Evolutionary conservation across 2,888 invertebrate species (phyloP).

Genomic region (Cephus pygmeus): DNA sequence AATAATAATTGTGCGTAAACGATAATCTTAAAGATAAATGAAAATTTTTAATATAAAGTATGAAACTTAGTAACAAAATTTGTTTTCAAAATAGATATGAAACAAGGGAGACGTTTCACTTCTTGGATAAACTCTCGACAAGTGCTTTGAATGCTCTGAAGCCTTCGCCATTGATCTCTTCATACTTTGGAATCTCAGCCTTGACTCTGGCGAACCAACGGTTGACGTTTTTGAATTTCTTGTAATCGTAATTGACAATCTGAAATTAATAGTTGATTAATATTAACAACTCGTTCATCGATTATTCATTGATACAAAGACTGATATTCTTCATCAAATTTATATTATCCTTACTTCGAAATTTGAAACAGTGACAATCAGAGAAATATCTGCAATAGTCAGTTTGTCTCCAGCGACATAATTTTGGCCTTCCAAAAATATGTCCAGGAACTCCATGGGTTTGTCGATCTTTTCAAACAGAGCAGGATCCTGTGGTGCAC

Average conservation of each 20-base stretch:
- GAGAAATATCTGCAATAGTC: conserved; percentile 81
- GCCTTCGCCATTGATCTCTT: conserved; percentile 59
- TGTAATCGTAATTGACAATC: conserved; percentile 73
- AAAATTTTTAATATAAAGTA: background rate
- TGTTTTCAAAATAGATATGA: background rate
- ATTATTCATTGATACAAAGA: background rate
- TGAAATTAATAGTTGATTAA: conserved; percentile 29
- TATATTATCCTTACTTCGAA: conserved; percentile 69
- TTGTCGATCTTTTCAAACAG: conserved; percentile 77
- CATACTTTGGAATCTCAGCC: conserved; percentile 71
- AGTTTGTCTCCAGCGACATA: conserved; percentile 79
- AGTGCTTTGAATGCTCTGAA: conserved; percentile 47
- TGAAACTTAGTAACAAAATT: background rate
- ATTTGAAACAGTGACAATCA: conserved; percentile 77
- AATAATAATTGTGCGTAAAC: background rate
- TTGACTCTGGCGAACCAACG: conserved; percentile 74
- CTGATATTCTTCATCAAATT: background rate
- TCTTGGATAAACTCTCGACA: conserved; percentile 39
- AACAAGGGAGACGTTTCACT: conserved; percentile 26
- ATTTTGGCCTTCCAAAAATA: conserved; percentile 76
- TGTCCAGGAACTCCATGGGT: conserved; percentile 76
- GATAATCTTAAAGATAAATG: background rate
- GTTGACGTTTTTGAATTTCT: conserved; percentile 75
- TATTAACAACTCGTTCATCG: background rate
- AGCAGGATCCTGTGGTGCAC: conserved; percentile 70